Evolutionary conservation across 2,797 vertebrate genomes (phyloP).

Genomic region (Enteromius radiatus): DNA sequence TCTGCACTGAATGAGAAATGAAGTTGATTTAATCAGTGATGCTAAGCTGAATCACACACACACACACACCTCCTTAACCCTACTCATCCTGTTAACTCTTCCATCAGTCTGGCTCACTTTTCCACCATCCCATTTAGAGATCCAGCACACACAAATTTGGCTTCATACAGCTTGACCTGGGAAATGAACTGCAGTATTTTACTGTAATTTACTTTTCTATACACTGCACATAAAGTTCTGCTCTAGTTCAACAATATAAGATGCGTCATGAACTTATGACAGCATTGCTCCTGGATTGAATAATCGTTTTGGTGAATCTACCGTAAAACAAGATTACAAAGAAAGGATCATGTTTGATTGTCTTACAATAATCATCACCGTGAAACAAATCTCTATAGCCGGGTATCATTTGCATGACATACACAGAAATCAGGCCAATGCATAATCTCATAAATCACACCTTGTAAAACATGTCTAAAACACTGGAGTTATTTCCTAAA

Average conservation of each 20-base stretch:
- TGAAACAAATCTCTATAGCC: slow-evolving; percentile 64
- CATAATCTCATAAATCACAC: slow-evolving; percentile 36
- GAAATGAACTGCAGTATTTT: neutral
- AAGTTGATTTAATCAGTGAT: slow-evolving; percentile 72
- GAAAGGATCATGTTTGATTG: slow-evolving; percentile 77
- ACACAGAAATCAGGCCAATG: slow-evolving; percentile 52
- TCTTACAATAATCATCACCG: slow-evolving; percentile 70
- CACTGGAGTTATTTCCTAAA: neutral
- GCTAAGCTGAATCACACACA: slow-evolving; percentile 38
- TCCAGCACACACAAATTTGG: neutral
- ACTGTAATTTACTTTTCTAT: neutral
- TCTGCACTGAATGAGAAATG: slow-evolving; percentile 69
- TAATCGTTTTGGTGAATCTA: slow-evolving; percentile 75
- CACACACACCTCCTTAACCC: slow-evolving; percentile 51
- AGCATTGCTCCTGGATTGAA: slow-evolving; percentile 30
- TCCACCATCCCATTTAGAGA: slow-evolving; percentile 24
- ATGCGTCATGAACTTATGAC: slow-evolving; percentile 26
- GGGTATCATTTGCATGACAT: slow-evolving; percentile 38
- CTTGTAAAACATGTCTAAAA: slow-evolving; percentile 1
- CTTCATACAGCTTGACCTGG: neutral
- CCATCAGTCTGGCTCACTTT: slow-evolving; percentile 62
- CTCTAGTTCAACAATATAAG: neutral
- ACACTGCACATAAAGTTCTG: neutral
- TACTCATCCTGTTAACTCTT: slow-evolving; percentile 57
- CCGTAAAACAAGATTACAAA: slow-evolving; percentile 78